Evolutionary conservation across 2,797 vertebrate species (phyloP).

Genomic region (Pangasius djambal): DNA sequence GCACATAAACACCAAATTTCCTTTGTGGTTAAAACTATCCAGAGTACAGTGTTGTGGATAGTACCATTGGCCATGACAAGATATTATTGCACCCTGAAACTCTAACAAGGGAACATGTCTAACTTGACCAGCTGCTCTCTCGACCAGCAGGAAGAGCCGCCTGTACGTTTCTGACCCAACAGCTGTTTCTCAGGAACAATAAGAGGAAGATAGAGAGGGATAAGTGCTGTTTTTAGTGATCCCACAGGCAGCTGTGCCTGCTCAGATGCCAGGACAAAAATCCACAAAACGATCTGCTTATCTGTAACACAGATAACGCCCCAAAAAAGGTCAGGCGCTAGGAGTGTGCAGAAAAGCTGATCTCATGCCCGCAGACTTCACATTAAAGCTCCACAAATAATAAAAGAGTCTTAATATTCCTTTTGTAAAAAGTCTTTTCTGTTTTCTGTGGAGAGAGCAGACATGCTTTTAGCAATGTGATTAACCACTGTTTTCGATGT

Average conservation of each 20-base stretch:
- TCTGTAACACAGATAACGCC: background rate
- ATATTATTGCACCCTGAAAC: background rate
- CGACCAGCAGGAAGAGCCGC: constrained; percentile 10
- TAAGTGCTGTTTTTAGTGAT: background rate
- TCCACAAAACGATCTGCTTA: constrained; percentile 5
- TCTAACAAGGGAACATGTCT: background rate
- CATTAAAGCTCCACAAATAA: background rate
- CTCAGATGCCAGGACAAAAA: background rate
- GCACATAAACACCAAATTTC: background rate
- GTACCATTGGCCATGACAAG: background rate
- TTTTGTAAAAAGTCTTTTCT: background rate
- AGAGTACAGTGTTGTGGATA: background rate
- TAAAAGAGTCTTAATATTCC: background rate
- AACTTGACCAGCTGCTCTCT: constrained; percentile 10
- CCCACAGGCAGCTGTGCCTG: background rate
- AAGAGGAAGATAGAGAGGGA: background rate
- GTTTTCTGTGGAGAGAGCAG: background rate
- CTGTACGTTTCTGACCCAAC: constrained; percentile 1
- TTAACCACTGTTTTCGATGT: background rate
- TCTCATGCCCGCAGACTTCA: too few relatives aligned
- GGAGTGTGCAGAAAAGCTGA: background rate
- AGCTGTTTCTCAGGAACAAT: constrained; percentile 24
- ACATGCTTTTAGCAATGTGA: background rate
- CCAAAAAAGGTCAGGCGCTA: too few relatives aligned
- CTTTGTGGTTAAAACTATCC: background rate